Evolutionary conservation across 2,888 invertebrate species (phyloP).

Genomic region (Drepana falcataria): DNA sequence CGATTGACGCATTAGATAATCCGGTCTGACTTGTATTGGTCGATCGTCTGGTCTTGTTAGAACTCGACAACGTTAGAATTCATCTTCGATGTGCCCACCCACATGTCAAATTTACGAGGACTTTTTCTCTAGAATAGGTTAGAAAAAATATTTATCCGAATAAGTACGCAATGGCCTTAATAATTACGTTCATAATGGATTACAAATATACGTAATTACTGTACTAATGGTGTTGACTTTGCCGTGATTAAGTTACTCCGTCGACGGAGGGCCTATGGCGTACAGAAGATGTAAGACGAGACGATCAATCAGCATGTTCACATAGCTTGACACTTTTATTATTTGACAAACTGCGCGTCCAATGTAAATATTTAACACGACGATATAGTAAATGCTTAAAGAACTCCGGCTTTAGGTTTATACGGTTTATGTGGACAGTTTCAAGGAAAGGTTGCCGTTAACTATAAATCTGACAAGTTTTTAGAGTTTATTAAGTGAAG

Average conservation of each 20-base stretch:
- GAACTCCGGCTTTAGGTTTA: slow-evolving; percentile 10
- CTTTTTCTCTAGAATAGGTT: background rate
- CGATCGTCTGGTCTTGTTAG: slow-evolving; percentile 1
- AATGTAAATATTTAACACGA: slow-evolving; percentile 37
- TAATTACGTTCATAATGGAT: background rate
- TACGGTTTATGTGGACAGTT: slow-evolving; percentile 37
- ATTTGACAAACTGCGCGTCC: slow-evolving; percentile 44
- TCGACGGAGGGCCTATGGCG: slow-evolving; percentile 12
- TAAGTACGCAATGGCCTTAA: background rate
- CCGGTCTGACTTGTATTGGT: background rate
- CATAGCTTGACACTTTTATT: slow-evolving; percentile 56
- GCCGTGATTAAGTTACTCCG: background rate
- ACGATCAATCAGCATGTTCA: slow-evolving; percentile 58
- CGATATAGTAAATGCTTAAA: slow-evolving; percentile 20
- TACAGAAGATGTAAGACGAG: slow-evolving; percentile 31
- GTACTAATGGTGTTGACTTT: slow-evolving; percentile 1
- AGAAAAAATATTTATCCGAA: no score
- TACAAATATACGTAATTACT: background rate
- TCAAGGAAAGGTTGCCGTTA: slow-evolving; percentile 14
- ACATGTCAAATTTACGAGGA: background rate
- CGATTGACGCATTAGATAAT: slow-evolving; percentile 1
- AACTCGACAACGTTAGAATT: background rate
- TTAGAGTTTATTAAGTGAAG: background rate
- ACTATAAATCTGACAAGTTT: slow-evolving; percentile 4
- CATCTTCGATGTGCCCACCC: background rate